Evolutionary conservation across 2,888 invertebrate genomes (phyloP).

Genomic region (Nephrocerus scutellatus): DNA sequence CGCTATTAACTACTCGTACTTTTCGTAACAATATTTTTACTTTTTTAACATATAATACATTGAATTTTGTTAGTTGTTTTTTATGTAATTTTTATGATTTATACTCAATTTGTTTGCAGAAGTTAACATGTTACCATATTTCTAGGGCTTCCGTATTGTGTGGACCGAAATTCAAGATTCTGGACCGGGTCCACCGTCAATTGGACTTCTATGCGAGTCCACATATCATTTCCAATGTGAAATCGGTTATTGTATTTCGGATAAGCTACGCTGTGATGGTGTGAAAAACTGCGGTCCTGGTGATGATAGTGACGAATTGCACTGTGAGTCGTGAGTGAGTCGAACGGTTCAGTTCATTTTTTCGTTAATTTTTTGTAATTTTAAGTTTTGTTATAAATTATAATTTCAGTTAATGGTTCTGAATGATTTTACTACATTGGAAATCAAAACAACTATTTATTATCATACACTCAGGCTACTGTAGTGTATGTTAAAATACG

Average conservation of each 20-base stretch:
- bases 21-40: no score
- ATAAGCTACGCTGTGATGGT: constrained; percentile 68
- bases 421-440: constrained; percentile 9
- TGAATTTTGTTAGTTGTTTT: no score
- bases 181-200: constrained; percentile 49
- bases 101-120: neutral
- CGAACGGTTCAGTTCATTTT: constrained; percentile 52
- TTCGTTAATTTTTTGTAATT: constrained; percentile 19
- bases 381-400: constrained; percentile 21
- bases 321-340: constrained; percentile 52
- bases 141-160: constrained; percentile 78
- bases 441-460: neutral
- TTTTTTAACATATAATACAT: no score
- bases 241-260: constrained; percentile 72
- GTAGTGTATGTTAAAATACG: no score
- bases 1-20: no score
- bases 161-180: constrained; percentile 86
- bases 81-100: neutral
- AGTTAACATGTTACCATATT: constrained; percentile 1
- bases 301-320: constrained; percentile 50
- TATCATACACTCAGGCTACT: no score
- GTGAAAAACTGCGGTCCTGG: constrained; percentile 67
- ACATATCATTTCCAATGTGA: constrained; percentile 69
- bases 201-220: constrained; percentile 47
- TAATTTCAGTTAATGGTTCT: constrained; percentile 22